Percentiles rank a stretch among this genome's conserved stretches.
These are phyloP conservation scores for Larimichthys polyactis DNA, from an alignment of 2,113 vertebrate species.

Conservation along the genomic window DNA sequence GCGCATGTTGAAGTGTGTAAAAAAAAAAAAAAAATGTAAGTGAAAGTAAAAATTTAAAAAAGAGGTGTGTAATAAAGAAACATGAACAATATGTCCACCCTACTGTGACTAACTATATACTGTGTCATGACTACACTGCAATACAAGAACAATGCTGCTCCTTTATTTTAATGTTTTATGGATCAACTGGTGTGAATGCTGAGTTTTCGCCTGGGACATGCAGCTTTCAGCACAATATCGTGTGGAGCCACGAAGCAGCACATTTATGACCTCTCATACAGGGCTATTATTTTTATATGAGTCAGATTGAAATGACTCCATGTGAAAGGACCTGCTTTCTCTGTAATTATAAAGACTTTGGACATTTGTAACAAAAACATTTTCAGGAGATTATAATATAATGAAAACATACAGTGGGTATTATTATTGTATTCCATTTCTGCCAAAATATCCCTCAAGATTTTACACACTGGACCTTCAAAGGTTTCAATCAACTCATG, in stretches of 20 bases:
- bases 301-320: not conserved
- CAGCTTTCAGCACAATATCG: not conserved
- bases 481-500: too few species aligned
- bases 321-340: too few species aligned
- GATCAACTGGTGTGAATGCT: not conserved
- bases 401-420: too few species aligned
- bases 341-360: too few species aligned
- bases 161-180: not conserved
- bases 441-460: too few species aligned
- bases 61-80: not conserved
- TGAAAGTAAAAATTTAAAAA: not conserved
- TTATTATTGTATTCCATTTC: too few species aligned
- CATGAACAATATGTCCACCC: not conserved
- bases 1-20: slow-evolving; percentile 4
- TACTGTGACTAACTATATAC: not conserved
- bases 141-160: not conserved
- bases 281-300: not conserved
- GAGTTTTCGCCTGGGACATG: not conserved
- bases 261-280: not conserved
- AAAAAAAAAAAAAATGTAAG: not conserved
- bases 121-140: not conserved
- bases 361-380: too few species aligned
- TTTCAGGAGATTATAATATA: too few species aligned
- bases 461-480: too few species aligned
- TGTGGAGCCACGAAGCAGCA: not conserved